Conservation (phyloP, 2,888 invertebrate species). For the Mesoligia furuncula region DNA sequence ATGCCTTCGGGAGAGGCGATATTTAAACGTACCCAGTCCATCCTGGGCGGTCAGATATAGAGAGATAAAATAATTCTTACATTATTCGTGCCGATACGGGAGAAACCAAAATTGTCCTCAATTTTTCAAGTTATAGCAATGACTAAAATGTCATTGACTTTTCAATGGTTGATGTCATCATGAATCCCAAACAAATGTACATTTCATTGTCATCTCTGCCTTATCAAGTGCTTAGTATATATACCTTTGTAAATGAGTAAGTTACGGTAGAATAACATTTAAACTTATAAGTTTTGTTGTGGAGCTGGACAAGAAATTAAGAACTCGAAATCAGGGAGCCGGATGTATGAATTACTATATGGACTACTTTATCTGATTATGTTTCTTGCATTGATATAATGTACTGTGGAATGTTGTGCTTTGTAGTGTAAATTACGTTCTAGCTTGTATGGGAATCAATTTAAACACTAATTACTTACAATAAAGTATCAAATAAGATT, state of each 20-base stretch:
- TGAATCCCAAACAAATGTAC: slow-evolving; percentile 15
- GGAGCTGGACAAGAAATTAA: slow-evolving; percentile 64
- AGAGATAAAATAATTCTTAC: not conserved
- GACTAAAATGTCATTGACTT: slow-evolving; percentile 29
- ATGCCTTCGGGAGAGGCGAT: not conserved
- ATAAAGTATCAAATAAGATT: slow-evolving; percentile 39
- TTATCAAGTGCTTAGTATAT: slow-evolving; percentile 37
- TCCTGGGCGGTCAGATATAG: no score
- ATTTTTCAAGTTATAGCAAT: slow-evolving; percentile 8
- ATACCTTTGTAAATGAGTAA: slow-evolving; percentile 11
- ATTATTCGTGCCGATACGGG: not conserved
- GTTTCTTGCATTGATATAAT: slow-evolving; percentile 80
- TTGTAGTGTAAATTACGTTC: slow-evolving; percentile 31
- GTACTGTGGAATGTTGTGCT: slow-evolving; percentile 80
- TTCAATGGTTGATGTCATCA: slow-evolving; percentile 19
- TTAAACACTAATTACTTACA: slow-evolving; percentile 20
- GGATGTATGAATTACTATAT: slow-evolving; percentile 80
- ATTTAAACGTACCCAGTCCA: not conserved
- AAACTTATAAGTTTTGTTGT: slow-evolving; percentile 6
- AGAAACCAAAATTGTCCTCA: not conserved
- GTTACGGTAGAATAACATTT: not conserved
- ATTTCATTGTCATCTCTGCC: slow-evolving; percentile 6
- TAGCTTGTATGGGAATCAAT: slow-evolving; percentile 35
- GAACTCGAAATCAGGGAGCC: slow-evolving; percentile 58
- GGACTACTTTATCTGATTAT: slow-evolving; percentile 78